phyloP scores from a whole-genome alignment of 1,140 invertebrate species.

The Chironomus tepperi region DNA sequence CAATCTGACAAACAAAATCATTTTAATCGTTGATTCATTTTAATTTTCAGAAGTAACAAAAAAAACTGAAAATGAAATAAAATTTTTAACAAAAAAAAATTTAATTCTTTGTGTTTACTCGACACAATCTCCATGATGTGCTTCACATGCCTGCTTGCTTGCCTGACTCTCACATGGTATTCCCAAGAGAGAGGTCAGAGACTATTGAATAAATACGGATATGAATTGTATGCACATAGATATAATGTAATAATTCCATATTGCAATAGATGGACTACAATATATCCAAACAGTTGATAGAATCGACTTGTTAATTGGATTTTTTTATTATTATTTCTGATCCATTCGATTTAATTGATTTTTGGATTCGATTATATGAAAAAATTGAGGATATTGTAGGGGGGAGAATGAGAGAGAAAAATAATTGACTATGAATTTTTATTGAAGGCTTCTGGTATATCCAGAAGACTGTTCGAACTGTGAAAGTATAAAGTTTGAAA shows the following conservation, averaged over 20 bases:
- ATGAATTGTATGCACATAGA: neutral
- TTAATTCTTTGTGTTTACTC: too few species aligned
- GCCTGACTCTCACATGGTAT: too few species aligned
- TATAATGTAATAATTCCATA: slow-evolving; percentile 9
- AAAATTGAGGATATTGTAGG: neutral
- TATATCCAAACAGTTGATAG: neutral
- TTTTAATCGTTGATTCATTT: too few species aligned
- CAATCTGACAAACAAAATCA: too few species aligned
- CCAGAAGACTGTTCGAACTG: neutral
- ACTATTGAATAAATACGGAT: neutral
- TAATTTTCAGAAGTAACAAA: too few species aligned
- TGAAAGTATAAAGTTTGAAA: too few species aligned
- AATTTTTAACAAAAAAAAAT: too few species aligned
- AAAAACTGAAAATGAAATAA: too few species aligned
- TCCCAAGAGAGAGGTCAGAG: neutral
- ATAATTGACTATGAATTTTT: neutral
- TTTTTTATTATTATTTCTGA: slow-evolving; percentile 8
- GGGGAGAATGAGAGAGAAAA: neutral
- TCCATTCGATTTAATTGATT: neutral
- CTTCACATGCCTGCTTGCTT: too few species aligned
- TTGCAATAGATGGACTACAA: slow-evolving; percentile 1
- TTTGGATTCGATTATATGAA: neutral
- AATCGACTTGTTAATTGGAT: neutral
- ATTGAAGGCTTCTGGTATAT: neutral
- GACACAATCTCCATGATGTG: too few species aligned